A percentile compares a stretch with the other conserved stretches of the same genome.
phyloP scores from a whole-genome alignment of 2,113 vertebrate genomes.

The Telmatochromis brichardi region DNA sequence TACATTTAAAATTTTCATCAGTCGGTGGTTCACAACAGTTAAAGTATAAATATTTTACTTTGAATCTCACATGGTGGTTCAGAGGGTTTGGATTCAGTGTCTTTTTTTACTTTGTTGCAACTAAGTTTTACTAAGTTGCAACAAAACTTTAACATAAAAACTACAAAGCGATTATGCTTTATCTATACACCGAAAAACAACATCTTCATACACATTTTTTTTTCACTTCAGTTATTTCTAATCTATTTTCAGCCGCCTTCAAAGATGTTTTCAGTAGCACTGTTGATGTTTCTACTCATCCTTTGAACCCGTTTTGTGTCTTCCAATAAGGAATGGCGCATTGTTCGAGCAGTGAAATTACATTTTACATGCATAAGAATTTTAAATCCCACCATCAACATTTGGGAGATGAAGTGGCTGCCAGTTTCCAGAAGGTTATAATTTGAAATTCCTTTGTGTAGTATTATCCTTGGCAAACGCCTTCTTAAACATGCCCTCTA shows the following conservation, averaged over 20 bases:
- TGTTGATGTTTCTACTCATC: background rate
- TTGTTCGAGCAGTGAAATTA: background rate
- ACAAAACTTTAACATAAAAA: background rate
- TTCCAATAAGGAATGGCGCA: background rate
- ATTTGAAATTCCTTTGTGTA: slow-evolving; percentile 13
- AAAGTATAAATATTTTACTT: background rate
- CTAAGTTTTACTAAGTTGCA: background rate
- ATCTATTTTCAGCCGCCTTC: background rate
- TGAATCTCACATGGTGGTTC: background rate
- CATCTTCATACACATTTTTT: background rate
- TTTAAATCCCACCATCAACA: background rate
- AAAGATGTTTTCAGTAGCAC: background rate
- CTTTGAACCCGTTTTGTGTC: background rate
- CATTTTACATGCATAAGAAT: background rate
- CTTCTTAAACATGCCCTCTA: background rate
- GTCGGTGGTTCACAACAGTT: background rate
- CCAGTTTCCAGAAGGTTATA: slow-evolving; percentile 7
- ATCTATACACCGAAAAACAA: background rate
- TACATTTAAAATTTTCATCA: background rate
- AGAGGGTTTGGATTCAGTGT: background rate
- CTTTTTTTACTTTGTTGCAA: background rate
- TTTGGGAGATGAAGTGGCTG: background rate
- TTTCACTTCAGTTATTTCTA: background rate
- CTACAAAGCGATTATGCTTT: background rate
- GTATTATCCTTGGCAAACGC: background rate